phyloP scores from a whole-genome alignment of 2,797 vertebrate species.

The Coccyzus lansbergi region DNA sequence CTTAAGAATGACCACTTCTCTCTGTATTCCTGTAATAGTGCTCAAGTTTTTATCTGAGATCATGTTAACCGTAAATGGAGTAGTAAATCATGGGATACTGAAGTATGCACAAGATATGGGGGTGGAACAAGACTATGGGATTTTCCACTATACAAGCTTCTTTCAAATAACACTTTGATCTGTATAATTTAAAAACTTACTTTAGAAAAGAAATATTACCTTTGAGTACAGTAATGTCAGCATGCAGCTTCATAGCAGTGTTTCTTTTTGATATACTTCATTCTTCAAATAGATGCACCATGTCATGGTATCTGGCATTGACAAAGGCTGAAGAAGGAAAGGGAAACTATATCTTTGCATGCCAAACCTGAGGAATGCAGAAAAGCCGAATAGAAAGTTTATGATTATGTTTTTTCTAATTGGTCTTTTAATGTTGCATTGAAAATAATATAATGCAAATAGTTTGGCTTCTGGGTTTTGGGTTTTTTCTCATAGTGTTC shows the following conservation, averaged over 20 bases:
- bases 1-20: background rate
- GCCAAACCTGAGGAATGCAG: background rate
- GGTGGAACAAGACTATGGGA: background rate
- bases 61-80: background rate
- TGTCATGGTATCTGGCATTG: background rate
- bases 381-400: background rate
- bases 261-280: background rate
- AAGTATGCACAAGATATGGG: background rate
- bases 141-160: background rate
- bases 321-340: background rate
- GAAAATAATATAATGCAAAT: background rate
- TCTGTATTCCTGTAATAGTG: background rate
- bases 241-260: background rate
- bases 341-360: background rate
- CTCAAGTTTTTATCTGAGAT: background rate
- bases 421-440: background rate
- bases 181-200: background rate
- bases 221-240: background rate
- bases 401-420: background rate
- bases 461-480: fast-evolving
- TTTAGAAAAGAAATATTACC: background rate
- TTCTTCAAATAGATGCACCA: background rate
- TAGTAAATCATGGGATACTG: background rate
- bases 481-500: background rate
- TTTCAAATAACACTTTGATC: background rate